Evolutionary conservation across 2,888 invertebrate genomes (phyloP).

Genomic region (Xylocampa areola): DNA sequence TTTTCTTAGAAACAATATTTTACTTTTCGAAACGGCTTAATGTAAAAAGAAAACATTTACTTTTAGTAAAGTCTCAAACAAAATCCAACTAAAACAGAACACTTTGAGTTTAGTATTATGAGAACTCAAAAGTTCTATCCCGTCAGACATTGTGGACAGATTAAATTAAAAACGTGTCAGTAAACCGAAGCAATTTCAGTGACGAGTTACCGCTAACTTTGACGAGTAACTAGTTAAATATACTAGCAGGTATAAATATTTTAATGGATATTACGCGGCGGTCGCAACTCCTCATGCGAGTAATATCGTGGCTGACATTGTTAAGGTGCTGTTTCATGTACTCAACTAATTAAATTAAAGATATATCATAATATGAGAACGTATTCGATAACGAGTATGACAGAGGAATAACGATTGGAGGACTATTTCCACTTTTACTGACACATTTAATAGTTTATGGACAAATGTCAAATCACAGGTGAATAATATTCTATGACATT

Average conservation of each 20-base stretch:
- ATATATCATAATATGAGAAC: background rate
- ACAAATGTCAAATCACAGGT: background rate
- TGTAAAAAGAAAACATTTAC: constrained; percentile 19
- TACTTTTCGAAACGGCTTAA: constrained; percentile 14
- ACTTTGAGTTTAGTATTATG: constrained; percentile 9
- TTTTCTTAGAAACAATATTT: background rate
- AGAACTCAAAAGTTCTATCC: constrained; percentile 5
- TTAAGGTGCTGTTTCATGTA: background rate
- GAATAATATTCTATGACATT: background rate
- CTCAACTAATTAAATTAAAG: background rate
- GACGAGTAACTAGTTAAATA: background rate
- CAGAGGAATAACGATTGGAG: background rate
- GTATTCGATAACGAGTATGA: too few relatives aligned
- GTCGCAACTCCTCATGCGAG: background rate
- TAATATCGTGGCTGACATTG: background rate
- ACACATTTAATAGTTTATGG: too few relatives aligned
- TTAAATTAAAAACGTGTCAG: constrained; percentile 22
- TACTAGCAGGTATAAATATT: constrained; percentile 2
- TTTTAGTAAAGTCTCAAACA: constrained; percentile 18
- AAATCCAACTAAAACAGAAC: constrained; percentile 12
- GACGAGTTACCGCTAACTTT: constrained; percentile 16
- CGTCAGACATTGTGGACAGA: constrained; percentile 10
- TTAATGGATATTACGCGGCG: background rate
- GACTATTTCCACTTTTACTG: background rate
- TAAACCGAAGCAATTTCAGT: background rate